phyloP scores from a whole-genome alignment of 1,140 invertebrate genomes.

The Reticulitermes speratus region DNA sequence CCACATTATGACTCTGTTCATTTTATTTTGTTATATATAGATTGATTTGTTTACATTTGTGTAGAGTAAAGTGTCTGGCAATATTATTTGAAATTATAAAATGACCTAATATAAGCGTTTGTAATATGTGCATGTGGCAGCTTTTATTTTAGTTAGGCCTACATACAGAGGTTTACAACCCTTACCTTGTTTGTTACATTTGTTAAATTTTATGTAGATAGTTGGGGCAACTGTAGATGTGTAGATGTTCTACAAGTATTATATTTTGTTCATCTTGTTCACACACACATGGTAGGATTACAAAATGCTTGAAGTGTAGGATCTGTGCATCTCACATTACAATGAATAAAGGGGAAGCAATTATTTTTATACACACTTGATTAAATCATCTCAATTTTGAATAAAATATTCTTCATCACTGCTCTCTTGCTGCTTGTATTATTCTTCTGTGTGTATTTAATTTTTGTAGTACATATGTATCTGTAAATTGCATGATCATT shows the following conservation, averaged over 20 bases:
- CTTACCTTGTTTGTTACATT: not conserved
- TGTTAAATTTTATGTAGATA: not conserved
- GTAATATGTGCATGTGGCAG: not conserved
- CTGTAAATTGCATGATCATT: not conserved
- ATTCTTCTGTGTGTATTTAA: not conserved
- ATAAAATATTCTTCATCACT: not conserved
- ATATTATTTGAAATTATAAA: not conserved
- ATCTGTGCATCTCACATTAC: not conserved
- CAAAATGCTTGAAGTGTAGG: not conserved
- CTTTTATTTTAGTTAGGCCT: not conserved
- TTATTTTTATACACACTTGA: not conserved
- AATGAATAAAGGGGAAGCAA: not conserved
- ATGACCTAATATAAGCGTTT: not conserved
- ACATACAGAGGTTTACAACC: not conserved
- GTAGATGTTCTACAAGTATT: not conserved
- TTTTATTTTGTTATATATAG: not conserved
- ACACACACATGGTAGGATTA: not conserved
- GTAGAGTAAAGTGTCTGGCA: not conserved
- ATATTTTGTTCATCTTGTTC: not conserved
- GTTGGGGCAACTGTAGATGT: not conserved
- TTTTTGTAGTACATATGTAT: not conserved
- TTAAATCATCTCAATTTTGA: constrained; percentile 1
- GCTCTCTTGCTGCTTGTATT: constrained; percentile 18
- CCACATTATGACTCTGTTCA: not conserved
- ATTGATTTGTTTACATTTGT: constrained; percentile 1